A percentile compares a stretch with the other conserved stretches of the same genome.
Conservation (phyloP, 1,140 invertebrate species). For the Hyles vespertilio region DNA sequence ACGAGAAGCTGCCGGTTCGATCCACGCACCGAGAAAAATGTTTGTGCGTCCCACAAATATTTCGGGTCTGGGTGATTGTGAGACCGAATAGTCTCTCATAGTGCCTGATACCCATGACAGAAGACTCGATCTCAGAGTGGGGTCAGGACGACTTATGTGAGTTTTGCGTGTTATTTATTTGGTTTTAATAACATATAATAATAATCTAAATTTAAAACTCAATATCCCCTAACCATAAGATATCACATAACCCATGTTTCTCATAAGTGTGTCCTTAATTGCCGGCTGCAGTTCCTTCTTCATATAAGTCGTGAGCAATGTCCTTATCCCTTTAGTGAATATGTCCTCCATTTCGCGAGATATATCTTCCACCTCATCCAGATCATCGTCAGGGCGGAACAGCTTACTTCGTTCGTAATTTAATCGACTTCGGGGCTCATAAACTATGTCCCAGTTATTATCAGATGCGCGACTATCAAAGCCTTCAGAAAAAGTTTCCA, state of each 20-base stretch:
- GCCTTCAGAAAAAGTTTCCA: constrained; percentile 34
- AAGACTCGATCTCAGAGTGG: too few relatives aligned
- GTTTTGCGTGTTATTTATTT: too few relatives aligned
- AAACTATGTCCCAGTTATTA: constrained; percentile 57
- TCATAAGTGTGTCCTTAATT: constrained; percentile 89
- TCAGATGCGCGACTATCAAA: constrained; percentile 59
- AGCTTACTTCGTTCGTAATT: constrained; percentile 67
- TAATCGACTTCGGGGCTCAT: constrained; percentile 50
- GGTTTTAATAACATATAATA: too few relatives aligned
- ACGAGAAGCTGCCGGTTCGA: too few relatives aligned
- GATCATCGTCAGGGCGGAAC: constrained; percentile 64
- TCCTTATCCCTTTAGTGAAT: constrained; percentile 85
- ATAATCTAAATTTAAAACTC: too few relatives aligned
- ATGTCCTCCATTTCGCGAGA: constrained; percentile 89
- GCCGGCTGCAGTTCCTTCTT: constrained; percentile 88
- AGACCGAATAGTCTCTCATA: too few relatives aligned
- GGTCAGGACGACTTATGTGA: too few relatives aligned
- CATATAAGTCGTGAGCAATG: constrained; percentile 88
- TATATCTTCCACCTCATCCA: constrained; percentile 78
- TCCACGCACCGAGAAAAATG: too few relatives aligned
- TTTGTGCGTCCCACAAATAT: too few relatives aligned
- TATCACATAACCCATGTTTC: constrained; percentile 89
- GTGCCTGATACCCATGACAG: too few relatives aligned
- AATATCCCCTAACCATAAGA: constrained; percentile 79
- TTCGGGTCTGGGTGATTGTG: too few relatives aligned